phyloP scores from a whole-genome alignment of 2,888 invertebrate genomes.

The Tenthredo mesomela region DNA sequence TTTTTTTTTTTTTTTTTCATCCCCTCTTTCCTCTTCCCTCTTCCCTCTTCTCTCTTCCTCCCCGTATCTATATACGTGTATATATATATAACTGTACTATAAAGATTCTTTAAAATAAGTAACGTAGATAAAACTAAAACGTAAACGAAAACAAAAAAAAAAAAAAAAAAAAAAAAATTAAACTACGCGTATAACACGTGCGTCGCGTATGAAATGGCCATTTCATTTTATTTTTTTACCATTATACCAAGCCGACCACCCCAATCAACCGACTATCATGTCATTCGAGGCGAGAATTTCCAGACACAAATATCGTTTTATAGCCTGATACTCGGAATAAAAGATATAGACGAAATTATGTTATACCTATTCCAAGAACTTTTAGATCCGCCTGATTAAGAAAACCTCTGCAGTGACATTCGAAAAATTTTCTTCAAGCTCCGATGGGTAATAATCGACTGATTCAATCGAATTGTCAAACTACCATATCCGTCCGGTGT shows the following conservation, averaged over 20 bases:
- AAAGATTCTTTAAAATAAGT: background rate
- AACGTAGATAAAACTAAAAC: background rate
- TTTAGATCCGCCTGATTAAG: background rate
- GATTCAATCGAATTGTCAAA: conserved; percentile 68
- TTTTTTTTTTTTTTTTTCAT: background rate
- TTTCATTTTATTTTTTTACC: background rate
- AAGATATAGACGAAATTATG: background rate
- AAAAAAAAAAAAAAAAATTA: background rate
- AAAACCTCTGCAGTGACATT: too few species aligned
- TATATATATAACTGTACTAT: background rate
- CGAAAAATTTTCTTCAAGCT: background rate
- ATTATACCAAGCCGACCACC: conserved; percentile 9
- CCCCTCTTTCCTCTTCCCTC: background rate
- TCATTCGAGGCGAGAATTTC: background rate
- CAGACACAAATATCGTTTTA: conserved; percentile 6
- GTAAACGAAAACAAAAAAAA: too few species aligned
- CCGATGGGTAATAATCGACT: conserved; percentile 62
- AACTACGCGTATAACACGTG: background rate
- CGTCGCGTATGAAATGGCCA: background rate
- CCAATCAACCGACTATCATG: background rate
- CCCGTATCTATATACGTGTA: background rate
- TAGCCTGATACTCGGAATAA: background rate
- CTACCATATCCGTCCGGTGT: conserved; percentile 60
- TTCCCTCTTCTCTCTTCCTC: background rate
- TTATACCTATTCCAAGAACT: background rate